phyloP scores from a whole-genome alignment of 2,888 invertebrate genomes.

The Diaperis boleti region DNA sequence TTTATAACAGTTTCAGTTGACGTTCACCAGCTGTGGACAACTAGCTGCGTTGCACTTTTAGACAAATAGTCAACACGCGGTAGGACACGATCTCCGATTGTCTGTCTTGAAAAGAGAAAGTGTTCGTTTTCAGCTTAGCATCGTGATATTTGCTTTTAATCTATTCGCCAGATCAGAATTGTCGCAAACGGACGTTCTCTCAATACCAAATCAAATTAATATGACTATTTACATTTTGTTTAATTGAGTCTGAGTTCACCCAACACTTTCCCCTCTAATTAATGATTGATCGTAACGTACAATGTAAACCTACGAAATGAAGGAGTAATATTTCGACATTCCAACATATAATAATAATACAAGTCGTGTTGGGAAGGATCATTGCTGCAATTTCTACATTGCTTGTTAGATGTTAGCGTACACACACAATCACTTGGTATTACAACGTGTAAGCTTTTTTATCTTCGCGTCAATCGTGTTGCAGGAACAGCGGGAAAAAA shows the following conservation, averaged over 20 bases:
- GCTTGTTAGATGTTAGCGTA: slow-evolving; percentile 18
- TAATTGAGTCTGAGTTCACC: slow-evolving; percentile 28
- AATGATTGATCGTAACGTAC: slow-evolving; percentile 20
- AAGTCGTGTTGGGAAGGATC: slow-evolving; percentile 24
- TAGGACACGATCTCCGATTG: slow-evolving; percentile 26
- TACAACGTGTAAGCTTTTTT: slow-evolving; percentile 31
- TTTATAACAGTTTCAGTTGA: slow-evolving; percentile 46
- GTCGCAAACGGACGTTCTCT: slow-evolving; percentile 33
- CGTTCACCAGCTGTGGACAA: slow-evolving; percentile 41
- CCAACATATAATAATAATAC: slow-evolving; percentile 28
- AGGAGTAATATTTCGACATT: slow-evolving; percentile 28
- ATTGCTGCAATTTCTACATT: slow-evolving; percentile 37
- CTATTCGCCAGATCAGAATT: slow-evolving; percentile 19
- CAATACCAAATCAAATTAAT: slow-evolving; percentile 31
- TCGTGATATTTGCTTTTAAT: slow-evolving; percentile 36
- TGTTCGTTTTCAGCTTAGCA: slow-evolving; percentile 15
- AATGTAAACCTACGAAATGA: slow-evolving; percentile 3
- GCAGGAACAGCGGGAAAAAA: slow-evolving; percentile 24
- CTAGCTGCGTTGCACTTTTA: slow-evolving; percentile 28
- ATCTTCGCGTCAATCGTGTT: slow-evolving; percentile 14
- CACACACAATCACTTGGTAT: slow-evolving; percentile 29
- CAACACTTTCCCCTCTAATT: slow-evolving; percentile 32
- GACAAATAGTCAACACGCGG: slow-evolving; percentile 30
- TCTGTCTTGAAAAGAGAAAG: slow-evolving; percentile 28
- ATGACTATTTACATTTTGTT: slow-evolving; percentile 34